These are phyloP conservation scores for Mythimna impura DNA, from an alignment of 2,888 invertebrate species.

Conservation along the genomic window DNA sequence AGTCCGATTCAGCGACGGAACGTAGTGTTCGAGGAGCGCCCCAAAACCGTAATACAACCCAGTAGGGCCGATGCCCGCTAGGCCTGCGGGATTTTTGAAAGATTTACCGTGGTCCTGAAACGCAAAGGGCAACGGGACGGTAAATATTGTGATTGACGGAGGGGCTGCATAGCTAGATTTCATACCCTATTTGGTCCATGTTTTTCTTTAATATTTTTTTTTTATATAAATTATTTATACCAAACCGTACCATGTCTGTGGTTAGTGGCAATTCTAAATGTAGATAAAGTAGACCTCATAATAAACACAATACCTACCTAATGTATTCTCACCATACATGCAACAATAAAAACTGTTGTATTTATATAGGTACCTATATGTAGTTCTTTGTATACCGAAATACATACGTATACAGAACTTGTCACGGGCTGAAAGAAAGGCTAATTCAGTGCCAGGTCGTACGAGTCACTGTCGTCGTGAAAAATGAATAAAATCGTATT, in stretches of 20 bases:
- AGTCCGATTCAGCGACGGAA: too few species aligned
- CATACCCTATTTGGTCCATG: neutral
- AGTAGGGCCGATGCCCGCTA: too few species aligned
- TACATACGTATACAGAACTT: slow-evolving; percentile 47
- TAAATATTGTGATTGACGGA: too few species aligned
- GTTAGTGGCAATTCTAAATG: neutral
- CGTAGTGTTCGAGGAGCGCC: too few species aligned
- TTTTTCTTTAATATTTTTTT: too few species aligned
- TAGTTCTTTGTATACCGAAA: slow-evolving; percentile 28
- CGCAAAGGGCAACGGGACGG: too few species aligned
- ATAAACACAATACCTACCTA: neutral
- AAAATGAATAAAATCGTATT: slow-evolving; percentile 89
- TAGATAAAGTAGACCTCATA: neutral
- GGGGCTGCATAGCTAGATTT: too few species aligned
- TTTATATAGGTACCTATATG: slow-evolving; percentile 12
- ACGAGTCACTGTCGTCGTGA: slow-evolving; percentile 86
- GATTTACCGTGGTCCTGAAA: too few species aligned
- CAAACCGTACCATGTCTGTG: neutral
- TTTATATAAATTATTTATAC: neutral
- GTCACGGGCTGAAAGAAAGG: slow-evolving; percentile 81
- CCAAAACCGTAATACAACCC: too few species aligned
- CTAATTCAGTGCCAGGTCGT: slow-evolving; percentile 86
- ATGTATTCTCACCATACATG: slow-evolving; percentile 16
- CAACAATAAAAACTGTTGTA: slow-evolving; percentile 24
- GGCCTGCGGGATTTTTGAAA: too few species aligned